Percentiles rank a stretch among this genome's conserved stretches.
Evolutionary conservation across 2,797 vertebrate genomes (phyloP).

Genomic region (Octomys mimax): DNA sequence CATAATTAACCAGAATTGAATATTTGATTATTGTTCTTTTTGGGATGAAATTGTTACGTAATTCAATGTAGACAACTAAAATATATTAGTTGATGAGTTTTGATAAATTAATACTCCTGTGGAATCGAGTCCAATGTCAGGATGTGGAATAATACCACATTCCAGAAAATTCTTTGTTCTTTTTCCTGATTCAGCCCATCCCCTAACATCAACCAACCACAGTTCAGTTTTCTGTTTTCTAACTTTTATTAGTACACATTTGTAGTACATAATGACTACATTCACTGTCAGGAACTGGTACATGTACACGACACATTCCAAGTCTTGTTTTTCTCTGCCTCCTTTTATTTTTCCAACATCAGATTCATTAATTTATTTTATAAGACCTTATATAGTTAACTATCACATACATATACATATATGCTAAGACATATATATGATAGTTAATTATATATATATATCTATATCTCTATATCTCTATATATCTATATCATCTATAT

Average conservation of each 20-base stretch:
- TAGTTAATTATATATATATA: neutral
- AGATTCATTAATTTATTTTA: neutral
- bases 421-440: neutral
- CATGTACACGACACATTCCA: neutral
- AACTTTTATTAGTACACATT: neutral
- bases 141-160: neutral
- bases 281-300: neutral
- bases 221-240: neutral
- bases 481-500: neutral
- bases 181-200: neutral
- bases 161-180: conserved; percentile 41
- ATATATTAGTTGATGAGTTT: neutral
- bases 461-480: neutral
- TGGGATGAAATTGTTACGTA: conserved; percentile 22
- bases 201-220: neutral
- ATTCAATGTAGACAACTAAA: conserved; percentile 6
- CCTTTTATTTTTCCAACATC: neutral
- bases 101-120: neutral
- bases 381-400: neutral
- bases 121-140: neutral
- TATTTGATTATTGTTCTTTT: conserved; percentile 23
- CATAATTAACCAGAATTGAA: conserved; percentile 37
- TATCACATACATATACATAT: neutral
- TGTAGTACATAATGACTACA: neutral
- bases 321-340: neutral